phyloP scores from a whole-genome alignment of 1,140 invertebrate species.

The Carposina sasakii region DNA sequence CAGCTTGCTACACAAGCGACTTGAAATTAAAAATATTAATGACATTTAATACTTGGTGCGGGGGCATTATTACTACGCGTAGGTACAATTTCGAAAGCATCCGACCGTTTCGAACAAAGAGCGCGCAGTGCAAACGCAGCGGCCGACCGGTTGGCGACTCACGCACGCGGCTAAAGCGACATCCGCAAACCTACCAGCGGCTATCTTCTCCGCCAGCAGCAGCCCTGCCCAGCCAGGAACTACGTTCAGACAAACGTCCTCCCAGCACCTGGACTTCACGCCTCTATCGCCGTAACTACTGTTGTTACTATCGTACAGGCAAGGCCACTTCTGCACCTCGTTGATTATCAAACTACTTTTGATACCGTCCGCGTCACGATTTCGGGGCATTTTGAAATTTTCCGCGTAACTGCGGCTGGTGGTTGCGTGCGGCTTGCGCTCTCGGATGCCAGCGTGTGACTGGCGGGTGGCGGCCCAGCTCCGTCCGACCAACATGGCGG shows the following conservation, averaged over 20 bases:
- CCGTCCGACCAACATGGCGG: slow-evolving; percentile 40
- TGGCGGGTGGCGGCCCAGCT: slow-evolving; percentile 43
- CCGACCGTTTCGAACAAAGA: slow-evolving; percentile 48
- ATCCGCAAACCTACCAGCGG: slow-evolving; percentile 55
- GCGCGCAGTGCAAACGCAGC: slow-evolving; percentile 50
- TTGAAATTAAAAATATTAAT: too few species aligned
- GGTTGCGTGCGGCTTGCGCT: slow-evolving; percentile 29
- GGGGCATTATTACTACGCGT: too few species aligned
- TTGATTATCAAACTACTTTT: slow-evolving; percentile 51
- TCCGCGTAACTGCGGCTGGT: slow-evolving; percentile 20
- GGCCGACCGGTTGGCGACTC: slow-evolving; percentile 36
- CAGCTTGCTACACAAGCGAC: too few species aligned
- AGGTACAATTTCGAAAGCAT: slow-evolving; percentile 65
- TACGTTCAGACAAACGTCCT: slow-evolving; percentile 55
- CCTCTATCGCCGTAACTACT: slow-evolving; percentile 55
- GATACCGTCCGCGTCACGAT: slow-evolving; percentile 52
- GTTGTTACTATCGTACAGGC: slow-evolving; percentile 56
- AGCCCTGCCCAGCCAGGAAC: slow-evolving; percentile 51
- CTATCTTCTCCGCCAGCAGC: slow-evolving; percentile 45
- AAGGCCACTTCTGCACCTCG: slow-evolving; percentile 56
- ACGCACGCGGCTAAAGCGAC: slow-evolving; percentile 13
- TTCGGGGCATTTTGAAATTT: slow-evolving; percentile 44
- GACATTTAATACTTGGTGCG: too few species aligned
- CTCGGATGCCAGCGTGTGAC: slow-evolving; percentile 58
- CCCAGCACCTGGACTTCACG: slow-evolving; percentile 58